Percentiles rank a stretch among this genome's conserved stretches.
These are phyloP conservation scores for Poecile montanus DNA, from an alignment of 2,797 vertebrate species.

Conservation along the genomic window DNA sequence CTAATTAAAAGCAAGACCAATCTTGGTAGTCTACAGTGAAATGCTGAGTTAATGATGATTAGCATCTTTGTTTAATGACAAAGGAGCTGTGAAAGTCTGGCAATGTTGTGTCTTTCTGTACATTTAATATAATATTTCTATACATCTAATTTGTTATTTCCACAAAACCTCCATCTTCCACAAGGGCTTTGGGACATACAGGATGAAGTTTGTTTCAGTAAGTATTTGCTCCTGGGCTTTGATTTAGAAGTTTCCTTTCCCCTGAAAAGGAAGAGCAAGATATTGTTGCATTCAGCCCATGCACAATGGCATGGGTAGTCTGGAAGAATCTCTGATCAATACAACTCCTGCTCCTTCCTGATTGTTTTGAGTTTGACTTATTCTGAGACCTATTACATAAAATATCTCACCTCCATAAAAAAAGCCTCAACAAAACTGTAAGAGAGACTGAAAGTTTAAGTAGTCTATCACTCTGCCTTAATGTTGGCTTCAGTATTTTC, in stretches of 20 bases:
- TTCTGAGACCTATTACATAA: neutral
- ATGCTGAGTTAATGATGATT: neutral
- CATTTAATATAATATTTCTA: neutral
- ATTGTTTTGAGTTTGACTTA: neutral
- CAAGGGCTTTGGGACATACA: neutral
- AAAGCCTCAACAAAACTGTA: neutral
- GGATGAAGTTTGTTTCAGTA: neutral
- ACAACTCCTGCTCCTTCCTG: neutral
- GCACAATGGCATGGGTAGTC: accelerated
- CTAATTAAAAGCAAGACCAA: neutral
- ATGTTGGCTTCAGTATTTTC: neutral
- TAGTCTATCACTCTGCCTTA: neutral
- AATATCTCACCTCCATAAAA: neutral
- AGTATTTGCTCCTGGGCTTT: neutral
- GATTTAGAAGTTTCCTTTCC: neutral
- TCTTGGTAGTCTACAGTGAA: neutral
- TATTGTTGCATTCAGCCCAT: neutral
- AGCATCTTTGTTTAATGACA: neutral
- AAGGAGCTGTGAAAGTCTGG: neutral
- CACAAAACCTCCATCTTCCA: neutral
- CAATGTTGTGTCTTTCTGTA: neutral
- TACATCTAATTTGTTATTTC: neutral
- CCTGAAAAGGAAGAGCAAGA: neutral
- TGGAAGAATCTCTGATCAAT: neutral
- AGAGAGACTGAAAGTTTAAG: neutral